phyloP scores from a whole-genome alignment of 2,888 invertebrate genomes.

The Thymelicus acteon region DNA sequence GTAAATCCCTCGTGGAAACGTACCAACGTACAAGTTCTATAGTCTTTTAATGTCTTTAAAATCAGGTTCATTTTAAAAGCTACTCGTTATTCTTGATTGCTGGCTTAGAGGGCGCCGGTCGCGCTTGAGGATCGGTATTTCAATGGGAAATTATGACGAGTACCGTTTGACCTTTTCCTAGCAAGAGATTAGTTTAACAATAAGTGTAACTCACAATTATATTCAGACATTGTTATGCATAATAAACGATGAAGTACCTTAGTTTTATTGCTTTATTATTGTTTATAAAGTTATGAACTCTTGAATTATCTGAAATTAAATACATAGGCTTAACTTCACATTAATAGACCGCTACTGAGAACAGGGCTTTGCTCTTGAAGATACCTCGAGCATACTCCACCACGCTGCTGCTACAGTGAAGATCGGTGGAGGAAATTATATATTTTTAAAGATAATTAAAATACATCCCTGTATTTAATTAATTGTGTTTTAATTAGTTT shows the following conservation, averaged over 20 bases:
- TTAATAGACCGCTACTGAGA: no score
- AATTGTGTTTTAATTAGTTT: no score
- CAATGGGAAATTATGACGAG: constrained; percentile 24
- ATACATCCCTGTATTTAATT: no score
- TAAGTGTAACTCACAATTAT: constrained; percentile 2
- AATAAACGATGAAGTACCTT: not conserved
- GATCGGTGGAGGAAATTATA: no score
- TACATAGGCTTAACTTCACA: no score
- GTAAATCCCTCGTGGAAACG: not conserved
- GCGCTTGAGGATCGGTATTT: constrained; percentile 16
- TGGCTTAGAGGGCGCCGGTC: constrained; percentile 23
- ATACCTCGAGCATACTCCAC: no score
- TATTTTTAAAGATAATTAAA: no score
- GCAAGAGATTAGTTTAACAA: not conserved
- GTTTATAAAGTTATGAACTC: no score
- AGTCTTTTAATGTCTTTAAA: not conserved
- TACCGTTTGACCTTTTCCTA: constrained; percentile 15
- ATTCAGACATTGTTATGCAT: not conserved
- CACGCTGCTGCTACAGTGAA: no score
- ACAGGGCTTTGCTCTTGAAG: no score
- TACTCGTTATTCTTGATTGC: constrained; percentile 22
- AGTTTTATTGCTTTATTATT: not conserved
- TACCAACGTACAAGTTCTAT: not conserved
- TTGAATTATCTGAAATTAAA: no score
- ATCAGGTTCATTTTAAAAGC: not conserved